phyloP scores from a whole-genome alignment of 2,113 vertebrate species.

The Esox niger region DNA sequence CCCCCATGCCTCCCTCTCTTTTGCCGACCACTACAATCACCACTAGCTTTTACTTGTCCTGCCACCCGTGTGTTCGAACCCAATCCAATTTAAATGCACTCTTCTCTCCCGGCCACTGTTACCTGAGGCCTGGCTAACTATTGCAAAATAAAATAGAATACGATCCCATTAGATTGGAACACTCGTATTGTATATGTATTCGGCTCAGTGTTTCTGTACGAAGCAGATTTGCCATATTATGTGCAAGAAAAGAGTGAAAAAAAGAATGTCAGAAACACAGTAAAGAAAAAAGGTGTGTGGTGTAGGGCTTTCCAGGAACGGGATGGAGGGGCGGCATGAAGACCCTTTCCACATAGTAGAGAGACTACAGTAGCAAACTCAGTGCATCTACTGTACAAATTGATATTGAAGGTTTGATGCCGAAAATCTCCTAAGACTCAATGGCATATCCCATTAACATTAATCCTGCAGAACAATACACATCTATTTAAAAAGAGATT shows the following conservation, averaged over 20 bases:
- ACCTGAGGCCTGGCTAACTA: constrained; percentile 18
- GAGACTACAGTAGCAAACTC: not conserved
- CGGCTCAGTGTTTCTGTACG: not conserved
- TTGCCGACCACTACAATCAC: not conserved
- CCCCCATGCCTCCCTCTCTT: constrained; percentile 36
- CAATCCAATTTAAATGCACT: constrained; percentile 78
- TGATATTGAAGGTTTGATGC: too few relatives aligned
- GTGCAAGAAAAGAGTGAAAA: not conserved
- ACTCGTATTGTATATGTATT: constrained; percentile 31
- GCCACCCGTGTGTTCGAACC: constrained; percentile 76
- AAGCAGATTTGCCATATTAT: constrained; percentile 4
- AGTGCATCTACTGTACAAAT: too few relatives aligned
- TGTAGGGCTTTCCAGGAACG: not conserved
- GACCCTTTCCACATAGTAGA: not conserved
- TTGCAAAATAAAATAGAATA: constrained; percentile 29
- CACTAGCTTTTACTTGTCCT: constrained; percentile 51
- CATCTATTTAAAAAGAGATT: not conserved
- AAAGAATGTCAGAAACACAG: not conserved
- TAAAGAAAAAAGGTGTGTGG: not conserved
- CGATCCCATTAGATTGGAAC: constrained; percentile 20
- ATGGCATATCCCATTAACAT: too few relatives aligned
- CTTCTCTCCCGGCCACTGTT: constrained; percentile 28
- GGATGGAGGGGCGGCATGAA: not conserved
- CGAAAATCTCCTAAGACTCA: too few relatives aligned
- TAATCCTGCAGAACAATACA: not conserved